Evolutionary conservation across 2,113 vertebrate genomes (phyloP).

Genomic region (Cephalopterus ornatus): DNA sequence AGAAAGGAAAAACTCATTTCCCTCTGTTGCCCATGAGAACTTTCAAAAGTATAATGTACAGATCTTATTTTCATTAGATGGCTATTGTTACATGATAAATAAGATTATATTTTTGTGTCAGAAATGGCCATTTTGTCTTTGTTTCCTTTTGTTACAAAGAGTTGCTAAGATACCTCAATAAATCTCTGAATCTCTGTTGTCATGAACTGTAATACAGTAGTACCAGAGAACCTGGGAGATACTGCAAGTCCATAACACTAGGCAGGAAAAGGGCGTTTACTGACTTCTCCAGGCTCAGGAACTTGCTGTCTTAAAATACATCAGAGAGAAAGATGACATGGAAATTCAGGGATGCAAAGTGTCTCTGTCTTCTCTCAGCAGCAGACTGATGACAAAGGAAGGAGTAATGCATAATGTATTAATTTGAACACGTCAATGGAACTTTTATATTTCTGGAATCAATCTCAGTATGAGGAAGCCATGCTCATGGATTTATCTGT

Average conservation of each 20-base stretch:
- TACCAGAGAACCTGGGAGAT: neutral
- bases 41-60: neutral
- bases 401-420: neutral
- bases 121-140: neutral
- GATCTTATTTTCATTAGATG: neutral
- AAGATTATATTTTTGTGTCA: neutral
- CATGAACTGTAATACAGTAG: neutral
- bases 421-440: neutral
- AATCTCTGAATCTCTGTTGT: neutral
- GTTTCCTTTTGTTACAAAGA: neutral
- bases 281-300: neutral
- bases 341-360: neutral
- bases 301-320: neutral
- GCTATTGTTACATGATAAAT: neutral
- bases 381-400: neutral
- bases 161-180: neutral
- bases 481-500: neutral
- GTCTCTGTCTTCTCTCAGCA: neutral
- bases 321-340: neutral
- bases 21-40: neutral
- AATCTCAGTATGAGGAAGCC: neutral
- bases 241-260: neutral
- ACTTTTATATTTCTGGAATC: neutral
- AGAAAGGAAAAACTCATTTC: neutral
- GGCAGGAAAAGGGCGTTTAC: neutral